Conservation (phyloP, 2,888 invertebrate genomes). For the Cosmia trapezina region DNA sequence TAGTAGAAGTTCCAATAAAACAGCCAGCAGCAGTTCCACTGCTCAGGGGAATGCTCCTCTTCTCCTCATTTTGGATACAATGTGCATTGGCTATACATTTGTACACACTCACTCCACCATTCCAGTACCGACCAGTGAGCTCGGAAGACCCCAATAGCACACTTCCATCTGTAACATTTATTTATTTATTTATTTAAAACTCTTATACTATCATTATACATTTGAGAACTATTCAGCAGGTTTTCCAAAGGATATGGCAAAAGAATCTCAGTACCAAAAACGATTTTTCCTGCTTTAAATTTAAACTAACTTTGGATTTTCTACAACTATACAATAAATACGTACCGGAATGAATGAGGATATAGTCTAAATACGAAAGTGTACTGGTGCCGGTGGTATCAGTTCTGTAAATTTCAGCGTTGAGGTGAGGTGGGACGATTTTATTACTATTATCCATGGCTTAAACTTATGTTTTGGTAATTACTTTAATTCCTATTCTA, state of each 20-base stretch:
- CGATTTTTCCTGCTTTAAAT: not conserved
- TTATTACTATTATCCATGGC: conserved; percentile 80
- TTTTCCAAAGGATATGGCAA: not conserved
- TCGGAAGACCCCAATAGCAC: conserved; percentile 86
- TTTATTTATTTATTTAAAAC: no score
- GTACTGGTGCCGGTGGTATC: conserved; percentile 81
- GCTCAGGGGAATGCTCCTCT: conserved; percentile 75
- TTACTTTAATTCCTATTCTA: conserved; percentile 16
- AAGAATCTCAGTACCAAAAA: not conserved
- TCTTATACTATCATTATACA: no score
- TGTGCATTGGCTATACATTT: conserved; percentile 73
- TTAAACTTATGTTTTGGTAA: conserved; percentile 26
- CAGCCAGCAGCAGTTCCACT: conserved; percentile 86
- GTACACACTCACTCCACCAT: conserved; percentile 82
- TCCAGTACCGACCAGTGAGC: conserved; percentile 87
- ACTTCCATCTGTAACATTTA: conserved; percentile 84
- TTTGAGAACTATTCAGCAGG: not conserved
- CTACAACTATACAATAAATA: not conserved
- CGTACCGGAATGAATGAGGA: conserved; percentile 80
- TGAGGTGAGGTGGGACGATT: conserved; percentile 86
- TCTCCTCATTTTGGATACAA: conserved; percentile 68
- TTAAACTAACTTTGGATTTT: not conserved
- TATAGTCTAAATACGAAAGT: conserved; percentile 82
- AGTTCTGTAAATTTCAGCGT: conserved; percentile 86
- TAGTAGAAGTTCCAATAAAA: conserved; percentile 80